A percentile compares a stretch with the other conserved stretches of the same genome.
Evolutionary conservation across 1,140 invertebrate genomes (phyloP).

Genomic region (Sitobion miscanthi): DNA sequence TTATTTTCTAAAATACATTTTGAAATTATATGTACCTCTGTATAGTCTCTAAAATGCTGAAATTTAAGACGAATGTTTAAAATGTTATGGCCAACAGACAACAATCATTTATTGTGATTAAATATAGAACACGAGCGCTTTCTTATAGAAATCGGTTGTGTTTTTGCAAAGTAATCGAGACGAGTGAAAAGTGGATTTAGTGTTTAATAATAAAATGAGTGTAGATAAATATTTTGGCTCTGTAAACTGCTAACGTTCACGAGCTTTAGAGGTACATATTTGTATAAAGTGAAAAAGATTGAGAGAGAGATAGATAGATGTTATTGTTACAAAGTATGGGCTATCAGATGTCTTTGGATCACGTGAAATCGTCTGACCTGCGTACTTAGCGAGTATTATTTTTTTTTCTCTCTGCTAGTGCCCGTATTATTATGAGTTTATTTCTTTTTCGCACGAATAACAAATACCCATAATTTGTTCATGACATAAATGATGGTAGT

Average conservation of each 20-base stretch:
- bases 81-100: not conserved
- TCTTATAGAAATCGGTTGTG: not conserved
- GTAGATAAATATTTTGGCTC: not conserved
- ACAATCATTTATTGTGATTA: not conserved
- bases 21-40: not conserved
- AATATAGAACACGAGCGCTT: not conserved
- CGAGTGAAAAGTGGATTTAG: not conserved
- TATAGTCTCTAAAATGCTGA: no score
- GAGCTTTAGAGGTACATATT: not conserved
- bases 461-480: not conserved
- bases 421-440: not conserved
- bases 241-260: not conserved
- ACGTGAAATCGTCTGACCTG: not conserved
- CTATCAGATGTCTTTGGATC: not conserved
- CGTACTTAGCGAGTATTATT: not conserved
- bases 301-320: not conserved
- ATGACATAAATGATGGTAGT: not conserved
- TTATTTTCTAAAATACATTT: not conserved
- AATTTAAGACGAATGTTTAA: not conserved
- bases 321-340: not conserved
- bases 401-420: not conserved
- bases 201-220: not conserved
- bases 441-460: not conserved
- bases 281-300: not conserved
- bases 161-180: not conserved